Evolutionary conservation across 2,888 invertebrate species (phyloP).

Genomic region (Protula sp.): DNA sequence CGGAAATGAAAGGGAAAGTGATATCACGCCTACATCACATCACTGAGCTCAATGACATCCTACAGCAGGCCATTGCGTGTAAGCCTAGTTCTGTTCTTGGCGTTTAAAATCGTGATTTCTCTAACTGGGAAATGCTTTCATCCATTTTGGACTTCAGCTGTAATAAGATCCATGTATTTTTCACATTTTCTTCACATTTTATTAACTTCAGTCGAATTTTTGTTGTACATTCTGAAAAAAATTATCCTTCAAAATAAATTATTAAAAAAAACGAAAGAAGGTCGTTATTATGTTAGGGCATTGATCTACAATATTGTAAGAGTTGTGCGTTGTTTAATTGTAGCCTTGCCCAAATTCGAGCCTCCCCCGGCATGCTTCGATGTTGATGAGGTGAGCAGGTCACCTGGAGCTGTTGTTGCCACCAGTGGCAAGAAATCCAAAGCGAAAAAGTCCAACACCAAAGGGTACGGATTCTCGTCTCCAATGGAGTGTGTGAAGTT

Average conservation of each 20-base stretch:
- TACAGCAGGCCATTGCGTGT: slow-evolving; percentile 16
- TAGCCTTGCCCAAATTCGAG: slow-evolving; percentile 41
- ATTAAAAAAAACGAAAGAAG: no score
- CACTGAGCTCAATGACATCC: slow-evolving; percentile 9
- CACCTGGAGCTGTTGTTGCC: slow-evolving; percentile 4
- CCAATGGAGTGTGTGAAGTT: no score
- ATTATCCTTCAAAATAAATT: neutral
- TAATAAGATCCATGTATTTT: no score
- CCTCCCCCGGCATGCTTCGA: slow-evolving; percentile 50
- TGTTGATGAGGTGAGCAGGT: slow-evolving; percentile 26
- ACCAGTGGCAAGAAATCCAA: slow-evolving; percentile 1
- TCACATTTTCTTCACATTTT: no score
- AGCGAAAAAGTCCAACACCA: no score
- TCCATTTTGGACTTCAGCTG: no score
- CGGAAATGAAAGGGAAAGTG: slow-evolving; percentile 53
- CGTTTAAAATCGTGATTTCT: no score
- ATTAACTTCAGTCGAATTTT: neutral
- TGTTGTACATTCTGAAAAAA: neutral
- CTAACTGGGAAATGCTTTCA: no score
- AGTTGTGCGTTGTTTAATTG: neutral
- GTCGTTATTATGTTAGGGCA: no score
- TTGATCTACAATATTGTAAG: no score
- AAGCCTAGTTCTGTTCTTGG: no score
- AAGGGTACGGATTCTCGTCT: no score
- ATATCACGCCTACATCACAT: slow-evolving; percentile 58